Evolutionary conservation across 2,113 vertebrate genomes (phyloP).

Genomic region (Notechis scutatus): DNA sequence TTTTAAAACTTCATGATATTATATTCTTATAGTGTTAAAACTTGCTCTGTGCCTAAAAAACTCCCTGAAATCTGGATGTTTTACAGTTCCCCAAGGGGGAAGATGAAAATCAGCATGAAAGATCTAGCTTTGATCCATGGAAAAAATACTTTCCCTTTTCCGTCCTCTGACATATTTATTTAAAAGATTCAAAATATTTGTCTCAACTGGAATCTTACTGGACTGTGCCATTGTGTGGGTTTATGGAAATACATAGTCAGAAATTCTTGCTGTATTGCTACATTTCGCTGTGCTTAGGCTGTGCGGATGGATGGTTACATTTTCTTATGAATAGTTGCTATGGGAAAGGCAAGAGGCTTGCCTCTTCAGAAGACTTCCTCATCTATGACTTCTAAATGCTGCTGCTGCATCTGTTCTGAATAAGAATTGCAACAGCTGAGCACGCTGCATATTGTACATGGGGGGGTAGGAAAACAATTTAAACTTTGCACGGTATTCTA

Average conservation of each 20-base stretch:
- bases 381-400: neutral
- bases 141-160: neutral
- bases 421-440: neutral
- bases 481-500: neutral
- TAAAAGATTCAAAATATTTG: neutral
- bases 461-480: neutral
- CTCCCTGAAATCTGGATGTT: neutral
- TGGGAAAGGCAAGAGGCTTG: neutral
- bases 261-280: neutral
- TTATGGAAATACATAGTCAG: neutral
- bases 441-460: neutral
- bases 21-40: neutral
- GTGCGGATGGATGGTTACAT: neutral
- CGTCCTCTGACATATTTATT: neutral
- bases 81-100: neutral
- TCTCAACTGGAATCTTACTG: neutral
- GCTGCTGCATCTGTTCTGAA: neutral
- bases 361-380: neutral
- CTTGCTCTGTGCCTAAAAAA: neutral
- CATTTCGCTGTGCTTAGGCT: neutral
- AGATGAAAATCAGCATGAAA: neutral
- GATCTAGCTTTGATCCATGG: neutral
- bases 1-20: neutral
- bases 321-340: neutral
- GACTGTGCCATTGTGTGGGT: neutral